These are phyloP conservation scores for Callithrix jacchus DNA, from an alignment of 2,113 vertebrate genomes.

Conservation along the genomic window DNA sequence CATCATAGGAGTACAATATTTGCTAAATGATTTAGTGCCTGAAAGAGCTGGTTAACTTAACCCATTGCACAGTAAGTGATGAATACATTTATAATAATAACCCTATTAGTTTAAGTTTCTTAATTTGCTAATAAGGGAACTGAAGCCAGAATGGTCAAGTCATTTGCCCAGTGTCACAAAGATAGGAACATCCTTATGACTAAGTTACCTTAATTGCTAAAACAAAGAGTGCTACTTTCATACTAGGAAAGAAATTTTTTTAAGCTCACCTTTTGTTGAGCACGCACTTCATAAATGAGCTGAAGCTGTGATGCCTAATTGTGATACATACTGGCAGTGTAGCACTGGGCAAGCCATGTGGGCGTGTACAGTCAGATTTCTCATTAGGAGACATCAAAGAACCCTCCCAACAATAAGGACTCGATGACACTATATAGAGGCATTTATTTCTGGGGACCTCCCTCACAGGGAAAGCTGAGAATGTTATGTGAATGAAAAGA, in stretches of 20 bases:
- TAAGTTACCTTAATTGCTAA: background rate
- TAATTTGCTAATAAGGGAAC: background rate
- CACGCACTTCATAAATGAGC: background rate
- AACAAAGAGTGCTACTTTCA: background rate
- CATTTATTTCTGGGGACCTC: background rate
- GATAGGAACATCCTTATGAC: background rate
- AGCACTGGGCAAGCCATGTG: background rate
- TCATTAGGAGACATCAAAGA: background rate
- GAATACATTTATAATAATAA: background rate
- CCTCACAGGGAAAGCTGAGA: background rate
- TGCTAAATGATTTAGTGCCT: background rate
- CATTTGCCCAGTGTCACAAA: background rate
- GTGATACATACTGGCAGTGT: background rate
- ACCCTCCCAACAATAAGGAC: background rate
- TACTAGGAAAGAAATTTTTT: background rate
- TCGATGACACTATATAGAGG: rapidly evolving
- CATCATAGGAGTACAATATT: background rate
- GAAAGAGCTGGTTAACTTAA: background rate
- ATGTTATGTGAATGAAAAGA: background rate
- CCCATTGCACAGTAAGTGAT: background rate
- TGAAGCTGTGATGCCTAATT: background rate
- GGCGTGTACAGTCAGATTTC: background rate
- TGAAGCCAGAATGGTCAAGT: background rate
- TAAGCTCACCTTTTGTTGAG: background rate
- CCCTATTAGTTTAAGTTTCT: background rate